Conservation (phyloP, 2,888 invertebrate species). For the Zaprionus bogoriensis region DNA sequence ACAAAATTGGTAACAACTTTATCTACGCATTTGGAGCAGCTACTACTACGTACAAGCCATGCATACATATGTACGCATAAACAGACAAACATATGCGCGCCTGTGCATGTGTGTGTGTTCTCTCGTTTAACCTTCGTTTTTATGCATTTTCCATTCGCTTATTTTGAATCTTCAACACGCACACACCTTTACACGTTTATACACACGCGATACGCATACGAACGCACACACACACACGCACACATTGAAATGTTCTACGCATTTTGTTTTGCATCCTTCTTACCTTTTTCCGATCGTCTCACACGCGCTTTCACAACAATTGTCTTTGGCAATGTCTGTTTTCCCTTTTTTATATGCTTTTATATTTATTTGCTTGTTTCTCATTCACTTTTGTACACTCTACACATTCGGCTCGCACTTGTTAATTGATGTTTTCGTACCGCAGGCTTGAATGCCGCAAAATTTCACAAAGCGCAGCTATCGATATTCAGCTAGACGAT, state of each 20-base stretch:
- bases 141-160: constrained; percentile 29
- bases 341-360: neutral
- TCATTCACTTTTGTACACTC: constrained; percentile 7
- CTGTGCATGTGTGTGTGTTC: constrained; percentile 16
- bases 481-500: neutral
- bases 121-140: constrained; percentile 46
- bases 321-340: constrained; percentile 8
- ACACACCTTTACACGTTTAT: neutral
- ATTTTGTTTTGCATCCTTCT: constrained; percentile 26
- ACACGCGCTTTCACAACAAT: constrained; percentile 6
- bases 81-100: neutral
- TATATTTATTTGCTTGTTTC: neutral
- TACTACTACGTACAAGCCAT: neutral
- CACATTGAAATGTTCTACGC: neutral
- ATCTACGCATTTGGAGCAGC: constrained; percentile 49
- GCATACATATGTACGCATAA: neutral
- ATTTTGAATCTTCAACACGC: constrained; percentile 37
- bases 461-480: constrained; percentile 25
- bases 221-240: neutral
- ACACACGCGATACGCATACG: constrained; percentile 9
- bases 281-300: constrained; percentile 26
- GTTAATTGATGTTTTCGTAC: constrained; percentile 18
- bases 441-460: constrained; percentile 40
- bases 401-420: constrained; percentile 24
- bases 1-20: constrained; percentile 54